Percentiles rank a stretch among this genome's conserved stretches.
Conservation (phyloP, 2,888 invertebrate genomes). For the Metacarcinus magister region DNA sequence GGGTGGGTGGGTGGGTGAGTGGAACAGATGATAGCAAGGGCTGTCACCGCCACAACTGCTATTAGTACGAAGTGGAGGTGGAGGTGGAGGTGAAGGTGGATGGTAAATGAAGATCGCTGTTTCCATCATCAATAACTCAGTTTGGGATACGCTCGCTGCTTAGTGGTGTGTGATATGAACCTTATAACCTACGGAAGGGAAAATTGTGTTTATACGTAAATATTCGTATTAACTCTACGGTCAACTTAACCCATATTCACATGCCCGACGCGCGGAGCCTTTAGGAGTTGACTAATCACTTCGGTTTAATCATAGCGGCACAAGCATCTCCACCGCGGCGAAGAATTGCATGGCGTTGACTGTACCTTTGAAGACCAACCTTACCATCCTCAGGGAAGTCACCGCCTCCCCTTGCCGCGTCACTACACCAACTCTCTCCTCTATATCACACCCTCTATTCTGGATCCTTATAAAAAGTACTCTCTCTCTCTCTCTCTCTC, state of each 20-base stretch:
- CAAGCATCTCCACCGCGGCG: neutral
- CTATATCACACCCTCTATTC: too few relatives aligned
- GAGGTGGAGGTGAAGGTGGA: neutral
- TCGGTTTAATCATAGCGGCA: too few relatives aligned
- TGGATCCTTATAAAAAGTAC: too few relatives aligned
- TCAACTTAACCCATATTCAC: neutral
- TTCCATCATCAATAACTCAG: neutral
- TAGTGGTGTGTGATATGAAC: neutral
- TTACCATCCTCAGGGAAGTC: neutral
- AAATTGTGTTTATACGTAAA: neutral
- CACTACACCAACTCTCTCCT: neutral
- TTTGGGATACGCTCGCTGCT: neutral
- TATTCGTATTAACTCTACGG: neutral
- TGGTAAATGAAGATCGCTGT: neutral
- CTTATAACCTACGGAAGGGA: neutral
- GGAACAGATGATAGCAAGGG: neutral
- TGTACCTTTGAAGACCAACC: constrained; percentile 1
- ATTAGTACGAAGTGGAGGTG: too few relatives aligned
- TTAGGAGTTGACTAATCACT: neutral
- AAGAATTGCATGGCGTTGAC: neutral
- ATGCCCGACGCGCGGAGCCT: neutral
- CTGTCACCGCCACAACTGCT: neutral
- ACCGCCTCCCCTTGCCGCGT: neutral
- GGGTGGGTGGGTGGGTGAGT: neutral
- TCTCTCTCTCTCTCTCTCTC: too few relatives aligned